Evolutionary conservation across 1,140 invertebrate genomes (phyloP).

Genomic region (Leptinotarsa undecemlineata): DNA sequence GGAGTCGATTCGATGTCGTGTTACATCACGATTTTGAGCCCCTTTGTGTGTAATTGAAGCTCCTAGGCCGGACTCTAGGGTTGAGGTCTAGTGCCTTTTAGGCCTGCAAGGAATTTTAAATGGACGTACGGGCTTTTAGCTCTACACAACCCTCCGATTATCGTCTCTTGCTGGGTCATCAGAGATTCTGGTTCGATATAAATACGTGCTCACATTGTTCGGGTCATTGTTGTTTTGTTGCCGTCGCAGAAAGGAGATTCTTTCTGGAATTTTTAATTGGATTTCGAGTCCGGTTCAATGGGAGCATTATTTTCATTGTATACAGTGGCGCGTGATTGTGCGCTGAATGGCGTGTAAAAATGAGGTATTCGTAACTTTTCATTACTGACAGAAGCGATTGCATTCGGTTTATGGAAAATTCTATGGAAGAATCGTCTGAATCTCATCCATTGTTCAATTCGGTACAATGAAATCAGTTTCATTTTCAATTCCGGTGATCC

Average conservation of each 20-base stretch:
- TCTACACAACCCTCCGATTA: constrained; percentile 23
- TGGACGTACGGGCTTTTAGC: constrained; percentile 4
- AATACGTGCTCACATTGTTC: constrained; percentile 10
- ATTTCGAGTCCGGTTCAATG: neutral
- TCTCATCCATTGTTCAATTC: no score
- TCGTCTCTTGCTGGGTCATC: constrained; percentile 23
- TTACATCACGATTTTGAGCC: constrained; percentile 22
- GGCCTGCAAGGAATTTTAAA: constrained; percentile 19
- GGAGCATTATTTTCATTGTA: neutral
- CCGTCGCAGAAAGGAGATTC: neutral
- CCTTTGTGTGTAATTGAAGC: constrained; percentile 20
- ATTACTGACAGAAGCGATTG: no score
- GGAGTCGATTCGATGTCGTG: constrained; percentile 12
- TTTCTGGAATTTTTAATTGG: neutral
- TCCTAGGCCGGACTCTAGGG: neutral
- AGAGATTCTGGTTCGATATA: constrained; percentile 11
- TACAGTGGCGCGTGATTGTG: neutral
- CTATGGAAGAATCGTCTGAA: no score
- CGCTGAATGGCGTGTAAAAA: neutral
- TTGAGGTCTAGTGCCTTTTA: constrained; percentile 1
- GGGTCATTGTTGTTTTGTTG: constrained; percentile 9
- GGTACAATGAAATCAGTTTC: no score
- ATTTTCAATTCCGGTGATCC: no score
- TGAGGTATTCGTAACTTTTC: neutral
- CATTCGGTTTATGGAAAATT: no score